phyloP scores from a whole-genome alignment of 2,113 vertebrate genomes.

The Setophaga coronata region DNA sequence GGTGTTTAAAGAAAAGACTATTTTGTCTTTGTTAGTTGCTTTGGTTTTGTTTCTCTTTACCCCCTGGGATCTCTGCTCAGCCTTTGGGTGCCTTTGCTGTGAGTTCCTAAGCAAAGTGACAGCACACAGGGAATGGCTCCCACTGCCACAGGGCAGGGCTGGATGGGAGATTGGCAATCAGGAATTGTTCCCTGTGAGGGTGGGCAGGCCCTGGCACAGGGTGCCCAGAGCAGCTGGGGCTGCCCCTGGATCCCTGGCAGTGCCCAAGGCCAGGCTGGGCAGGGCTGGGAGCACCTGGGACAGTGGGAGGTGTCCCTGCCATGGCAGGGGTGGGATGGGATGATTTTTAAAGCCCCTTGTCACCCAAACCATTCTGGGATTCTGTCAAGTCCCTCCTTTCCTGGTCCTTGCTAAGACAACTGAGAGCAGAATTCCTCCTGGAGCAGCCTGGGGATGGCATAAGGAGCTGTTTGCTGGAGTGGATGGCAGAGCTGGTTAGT shows the following conservation, averaged over 20 bases:
- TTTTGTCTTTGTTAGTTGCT: not conserved
- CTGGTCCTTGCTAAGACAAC: not conserved
- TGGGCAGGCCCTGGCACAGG: not conserved
- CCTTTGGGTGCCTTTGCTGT: not conserved
- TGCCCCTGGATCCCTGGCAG: not conserved
- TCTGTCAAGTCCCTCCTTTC: not conserved
- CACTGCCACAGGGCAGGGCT: not conserved
- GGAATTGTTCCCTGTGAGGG: fast-evolving
- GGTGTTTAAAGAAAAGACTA: not conserved
- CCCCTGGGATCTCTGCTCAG: not conserved
- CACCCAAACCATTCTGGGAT: not conserved
- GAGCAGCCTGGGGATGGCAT: not conserved
- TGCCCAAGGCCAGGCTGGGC: not conserved
- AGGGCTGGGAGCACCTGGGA: not conserved
- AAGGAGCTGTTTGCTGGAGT: not conserved
- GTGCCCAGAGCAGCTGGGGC: not conserved
- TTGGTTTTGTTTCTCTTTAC: not conserved
- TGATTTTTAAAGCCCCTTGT: not conserved
- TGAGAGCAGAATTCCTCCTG: not conserved
- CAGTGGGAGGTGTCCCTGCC: not conserved
- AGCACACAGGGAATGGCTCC: not conserved
- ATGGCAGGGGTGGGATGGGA: fast-evolving
- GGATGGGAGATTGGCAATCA: fast-evolving
- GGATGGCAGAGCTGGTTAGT: not conserved
- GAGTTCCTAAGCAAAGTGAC: not conserved